These are phyloP conservation scores for Dynastes maya DNA, from an alignment of 2,888 invertebrate species.

Conservation along the genomic window DNA sequence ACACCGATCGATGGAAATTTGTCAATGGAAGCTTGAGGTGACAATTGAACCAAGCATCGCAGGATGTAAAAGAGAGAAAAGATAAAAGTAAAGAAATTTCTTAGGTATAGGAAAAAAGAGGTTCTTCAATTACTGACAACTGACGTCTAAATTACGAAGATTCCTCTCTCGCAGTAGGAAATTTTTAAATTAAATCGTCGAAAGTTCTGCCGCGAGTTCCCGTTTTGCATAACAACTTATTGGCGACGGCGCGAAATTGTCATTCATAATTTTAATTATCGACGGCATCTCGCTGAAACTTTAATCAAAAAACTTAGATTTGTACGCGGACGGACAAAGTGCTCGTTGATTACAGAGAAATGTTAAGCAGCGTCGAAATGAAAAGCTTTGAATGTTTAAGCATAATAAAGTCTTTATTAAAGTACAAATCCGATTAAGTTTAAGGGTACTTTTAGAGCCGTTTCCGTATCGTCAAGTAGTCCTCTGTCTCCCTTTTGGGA, in stretches of 20 bases:
- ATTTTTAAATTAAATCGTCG: slow-evolving; percentile 58
- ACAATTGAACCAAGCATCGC: neutral
- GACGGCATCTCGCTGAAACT: slow-evolving; percentile 37
- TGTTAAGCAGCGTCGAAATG: slow-evolving; percentile 34
- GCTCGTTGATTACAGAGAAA: slow-evolving; percentile 39
- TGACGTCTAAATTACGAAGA: slow-evolving; percentile 51
- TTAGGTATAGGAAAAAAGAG: slow-evolving; percentile 29
- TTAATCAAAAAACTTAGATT: slow-evolving; percentile 48
- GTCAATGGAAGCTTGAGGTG: neutral
- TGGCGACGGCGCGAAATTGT: slow-evolving; percentile 42
- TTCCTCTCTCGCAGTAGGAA: slow-evolving; percentile 38
- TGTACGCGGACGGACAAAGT: slow-evolving; percentile 37
- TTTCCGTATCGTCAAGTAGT: neutral
- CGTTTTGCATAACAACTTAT: slow-evolving; percentile 52
- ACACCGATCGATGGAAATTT: slow-evolving; percentile 21
- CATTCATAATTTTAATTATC: slow-evolving; percentile 49
- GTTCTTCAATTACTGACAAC: slow-evolving; percentile 51
- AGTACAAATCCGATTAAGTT: slow-evolving; percentile 18
- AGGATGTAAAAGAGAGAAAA: slow-evolving; percentile 11
- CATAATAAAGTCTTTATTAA: slow-evolving; percentile 33
- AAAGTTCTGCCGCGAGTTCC: slow-evolving; percentile 53
- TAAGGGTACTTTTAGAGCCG: neutral
- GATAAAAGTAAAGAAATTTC: slow-evolving; percentile 16
- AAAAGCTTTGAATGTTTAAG: slow-evolving; percentile 37
- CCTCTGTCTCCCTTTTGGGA: neutral